Evolutionary conservation across 2,888 invertebrate genomes (phyloP).

Genomic region (Macrophya annulata): DNA sequence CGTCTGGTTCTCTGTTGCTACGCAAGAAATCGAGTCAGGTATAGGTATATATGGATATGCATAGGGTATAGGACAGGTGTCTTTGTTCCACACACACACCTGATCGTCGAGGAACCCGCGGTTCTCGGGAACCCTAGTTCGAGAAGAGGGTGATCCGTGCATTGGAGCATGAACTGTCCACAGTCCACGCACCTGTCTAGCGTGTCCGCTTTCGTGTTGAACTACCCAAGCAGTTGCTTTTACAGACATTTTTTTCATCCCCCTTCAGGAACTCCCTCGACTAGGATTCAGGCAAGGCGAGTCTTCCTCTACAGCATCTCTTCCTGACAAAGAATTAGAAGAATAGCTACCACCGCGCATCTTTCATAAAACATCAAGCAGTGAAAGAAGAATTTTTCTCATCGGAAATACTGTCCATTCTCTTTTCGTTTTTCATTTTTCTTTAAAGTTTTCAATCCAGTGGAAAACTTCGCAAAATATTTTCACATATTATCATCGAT

Average conservation of each 20-base stretch:
- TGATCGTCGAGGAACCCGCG: slow-evolving; percentile 33
- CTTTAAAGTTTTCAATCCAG: not conserved
- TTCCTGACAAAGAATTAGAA: not conserved
- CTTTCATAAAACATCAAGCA: no score
- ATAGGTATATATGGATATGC: not conserved
- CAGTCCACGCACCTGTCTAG: slow-evolving; percentile 38
- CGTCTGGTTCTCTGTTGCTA: slow-evolving; percentile 32
- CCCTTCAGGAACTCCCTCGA: not conserved
- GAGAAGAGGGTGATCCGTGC: slow-evolving; percentile 30
- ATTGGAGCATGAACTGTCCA: slow-evolving; percentile 43
- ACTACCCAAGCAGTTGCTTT: slow-evolving; percentile 8
- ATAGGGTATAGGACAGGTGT: slow-evolving; percentile 29
- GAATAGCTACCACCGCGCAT: no score
- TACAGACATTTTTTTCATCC: not conserved
- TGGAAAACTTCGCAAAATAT: no score
- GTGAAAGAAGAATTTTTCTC: no score
- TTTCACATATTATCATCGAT: no score
- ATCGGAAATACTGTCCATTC: no score
- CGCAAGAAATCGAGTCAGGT: slow-evolving; percentile 35
- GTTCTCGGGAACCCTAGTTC: slow-evolving; percentile 42
- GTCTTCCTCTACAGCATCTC: not conserved
- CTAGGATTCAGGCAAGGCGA: not conserved
- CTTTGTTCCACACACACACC: slow-evolving; percentile 45
- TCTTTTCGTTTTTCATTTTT: no score
- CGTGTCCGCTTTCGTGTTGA: slow-evolving; percentile 29